These are phyloP conservation scores for Meloidogyne hapla DNA, from an alignment of 1,140 invertebrate species.

Conservation along the genomic window DNA sequence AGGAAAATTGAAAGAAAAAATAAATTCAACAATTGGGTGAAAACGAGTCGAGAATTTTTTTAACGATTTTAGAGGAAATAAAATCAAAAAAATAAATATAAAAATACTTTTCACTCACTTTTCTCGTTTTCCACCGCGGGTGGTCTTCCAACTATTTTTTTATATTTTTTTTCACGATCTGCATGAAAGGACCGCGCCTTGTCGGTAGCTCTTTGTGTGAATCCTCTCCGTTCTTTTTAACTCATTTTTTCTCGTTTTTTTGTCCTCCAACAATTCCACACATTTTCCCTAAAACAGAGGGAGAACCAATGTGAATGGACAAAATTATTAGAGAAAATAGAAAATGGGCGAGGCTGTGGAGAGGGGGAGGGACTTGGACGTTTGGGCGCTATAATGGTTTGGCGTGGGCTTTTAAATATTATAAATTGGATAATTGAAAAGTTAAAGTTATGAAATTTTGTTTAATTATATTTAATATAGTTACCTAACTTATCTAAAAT, in stretches of 20 bases:
- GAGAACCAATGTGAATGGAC: neutral
- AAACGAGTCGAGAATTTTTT: neutral
- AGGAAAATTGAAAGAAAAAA: too few relatives aligned
- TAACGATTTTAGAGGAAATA: neutral
- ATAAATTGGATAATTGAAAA: too few relatives aligned
- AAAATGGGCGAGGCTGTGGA: neutral
- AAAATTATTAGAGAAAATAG: neutral
- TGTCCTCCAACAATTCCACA: neutral
- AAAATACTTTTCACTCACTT: neutral
- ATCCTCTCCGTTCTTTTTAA: neutral
- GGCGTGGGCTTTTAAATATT: neutral
- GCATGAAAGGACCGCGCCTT: slow-evolving; percentile 1
- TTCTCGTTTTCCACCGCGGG: neutral
- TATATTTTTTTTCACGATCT: neutral
- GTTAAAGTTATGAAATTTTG: too few relatives aligned
- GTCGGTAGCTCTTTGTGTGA: neutral
- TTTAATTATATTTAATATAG: too few relatives aligned
- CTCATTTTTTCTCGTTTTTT: slow-evolving; percentile 10
- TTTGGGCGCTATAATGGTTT: neutral
- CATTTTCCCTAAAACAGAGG: neutral
- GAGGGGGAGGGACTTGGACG: neutral
- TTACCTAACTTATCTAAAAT: too few relatives aligned
- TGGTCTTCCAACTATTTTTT: neutral
- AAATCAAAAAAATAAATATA: neutral
- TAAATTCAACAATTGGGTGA: neutral